phyloP scores from a whole-genome alignment of 2,113 vertebrate species.

The Xyliphius kryptos region DNA sequence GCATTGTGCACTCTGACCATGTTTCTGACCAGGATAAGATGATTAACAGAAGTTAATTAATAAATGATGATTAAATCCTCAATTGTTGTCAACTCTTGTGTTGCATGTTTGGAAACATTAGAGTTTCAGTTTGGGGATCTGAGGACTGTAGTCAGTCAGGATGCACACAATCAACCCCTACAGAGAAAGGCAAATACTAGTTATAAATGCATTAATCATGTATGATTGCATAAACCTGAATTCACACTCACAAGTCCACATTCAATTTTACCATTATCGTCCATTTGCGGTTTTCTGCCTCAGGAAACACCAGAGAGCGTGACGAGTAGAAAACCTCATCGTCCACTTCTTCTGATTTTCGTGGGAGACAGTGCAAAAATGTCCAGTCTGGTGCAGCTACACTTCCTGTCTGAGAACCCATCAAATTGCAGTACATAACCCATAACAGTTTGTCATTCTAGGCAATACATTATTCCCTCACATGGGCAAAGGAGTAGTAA shows the following conservation, averaged over 20 bases:
- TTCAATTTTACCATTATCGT: constrained; percentile 78
- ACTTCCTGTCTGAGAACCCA: constrained; percentile 69
- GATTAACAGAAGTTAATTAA: neutral
- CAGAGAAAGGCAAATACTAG: constrained; percentile 3
- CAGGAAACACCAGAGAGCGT: constrained; percentile 79
- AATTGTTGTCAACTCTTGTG: neutral
- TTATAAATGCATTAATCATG: neutral
- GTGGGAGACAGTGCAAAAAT: constrained; percentile 89
- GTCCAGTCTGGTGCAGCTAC: constrained; percentile 82
- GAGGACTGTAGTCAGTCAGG: constrained; percentile 50
- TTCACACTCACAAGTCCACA: neutral
- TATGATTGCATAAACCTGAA: neutral
- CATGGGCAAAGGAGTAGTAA: neutral
- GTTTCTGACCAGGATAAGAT: neutral
- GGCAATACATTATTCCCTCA: neutral
- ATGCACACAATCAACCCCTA: constrained; percentile 47
- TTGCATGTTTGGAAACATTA: constrained; percentile 5
- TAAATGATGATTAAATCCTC: neutral
- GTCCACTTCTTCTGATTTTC: constrained; percentile 85
- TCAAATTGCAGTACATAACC: neutral
- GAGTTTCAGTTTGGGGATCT: constrained; percentile 24
- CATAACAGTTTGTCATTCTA: neutral
- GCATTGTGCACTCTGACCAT: neutral
- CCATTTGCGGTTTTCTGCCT: constrained; percentile 95
- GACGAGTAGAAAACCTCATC: constrained; percentile 89